Evolutionary conservation across 2,888 invertebrate species (phyloP), one percentile per base, ranked within the genome.

Genomic region (Sinotaia quadrata): DNA sequence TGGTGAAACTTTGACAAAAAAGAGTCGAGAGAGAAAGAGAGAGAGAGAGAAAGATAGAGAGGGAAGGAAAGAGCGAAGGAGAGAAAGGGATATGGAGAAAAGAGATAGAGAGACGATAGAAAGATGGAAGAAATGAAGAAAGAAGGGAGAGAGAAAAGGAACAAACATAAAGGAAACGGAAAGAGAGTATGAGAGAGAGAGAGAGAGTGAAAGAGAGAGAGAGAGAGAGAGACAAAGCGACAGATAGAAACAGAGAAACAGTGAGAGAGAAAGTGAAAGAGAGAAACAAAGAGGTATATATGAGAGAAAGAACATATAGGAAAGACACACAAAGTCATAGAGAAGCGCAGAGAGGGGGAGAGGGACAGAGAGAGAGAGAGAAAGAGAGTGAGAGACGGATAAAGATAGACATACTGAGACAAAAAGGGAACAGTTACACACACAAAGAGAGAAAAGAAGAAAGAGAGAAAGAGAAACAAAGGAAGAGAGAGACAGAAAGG

Each of bases 151-250:
- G n/a, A n/a, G 41, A 24, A 58, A 58, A 15, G 18, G 41, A 18
- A 18, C 37, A 49, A 36, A 51, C 12, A 44, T 31, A 8, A 41
- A 34, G 31, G 49, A 37, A 29, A 8, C 41, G 29, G 51, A 49
- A 29, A 33, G 27, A 31, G 12, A 31, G 54, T n/a, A 34, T n/a
- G 33, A 31, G 10, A 54, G 54, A 54, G 54, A 31, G 54, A 31
- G 54, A 68, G 31, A 51, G 37, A 51, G 44, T 36, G 31, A 37
- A 41, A 54, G 67, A 61, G 12, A 51, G 37, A 34, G 21, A 29
- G 10, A 54, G 36, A 62, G 51, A 62, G 24, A 24, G 51, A 27
- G 21, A 33, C 12, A 51, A 47, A 52, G 60, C 41, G 21, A 52
- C 44, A 24, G 60, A 60, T 51, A 41, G 41, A 12, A 33, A 65